phyloP scores from a whole-genome alignment of 2,113 vertebrate species.

The Delphinus delphis region DNA sequence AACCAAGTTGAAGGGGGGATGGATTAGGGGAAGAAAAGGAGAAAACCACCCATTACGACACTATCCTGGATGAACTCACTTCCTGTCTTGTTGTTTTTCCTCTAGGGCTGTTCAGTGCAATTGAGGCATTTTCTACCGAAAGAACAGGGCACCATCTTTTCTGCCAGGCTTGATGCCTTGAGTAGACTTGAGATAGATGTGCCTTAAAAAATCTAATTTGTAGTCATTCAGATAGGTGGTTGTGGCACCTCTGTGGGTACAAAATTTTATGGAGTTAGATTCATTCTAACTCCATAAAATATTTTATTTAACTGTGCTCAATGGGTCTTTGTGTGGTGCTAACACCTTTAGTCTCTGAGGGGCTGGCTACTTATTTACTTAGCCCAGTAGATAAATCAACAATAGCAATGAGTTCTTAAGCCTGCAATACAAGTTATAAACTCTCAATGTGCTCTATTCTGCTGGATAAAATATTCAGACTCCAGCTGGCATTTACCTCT shows the following conservation, averaged over 20 bases:
- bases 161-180: not conserved
- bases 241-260: slow-evolving; percentile 27
- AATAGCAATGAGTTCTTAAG: slow-evolving; percentile 46
- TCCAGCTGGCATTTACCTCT: not conserved
- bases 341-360: not conserved
- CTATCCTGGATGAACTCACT: not conserved
- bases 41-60: not conserved
- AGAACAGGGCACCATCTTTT: not conserved
- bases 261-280: slow-evolving; percentile 27
- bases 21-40: not conserved
- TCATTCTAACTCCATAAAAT: not conserved
- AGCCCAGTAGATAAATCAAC: slow-evolving; percentile 12
- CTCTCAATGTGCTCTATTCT: not conserved
- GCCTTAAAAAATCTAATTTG: slow-evolving; percentile 11
- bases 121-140: not conserved
- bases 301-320: slow-evolving; percentile 50
- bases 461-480: not conserved
- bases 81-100: not conserved
- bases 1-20: not conserved
- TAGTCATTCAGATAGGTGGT: slow-evolving; percentile 18
- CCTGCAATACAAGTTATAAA: slow-evolving; percentile 6
- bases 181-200: not conserved
- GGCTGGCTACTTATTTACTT: slow-evolving; percentile 4
- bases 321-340: slow-evolving; percentile 29
- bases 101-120: not conserved